phyloP scores from a whole-genome alignment of 1,140 invertebrate genomes.

The Trichonephila inaurata region DNA sequence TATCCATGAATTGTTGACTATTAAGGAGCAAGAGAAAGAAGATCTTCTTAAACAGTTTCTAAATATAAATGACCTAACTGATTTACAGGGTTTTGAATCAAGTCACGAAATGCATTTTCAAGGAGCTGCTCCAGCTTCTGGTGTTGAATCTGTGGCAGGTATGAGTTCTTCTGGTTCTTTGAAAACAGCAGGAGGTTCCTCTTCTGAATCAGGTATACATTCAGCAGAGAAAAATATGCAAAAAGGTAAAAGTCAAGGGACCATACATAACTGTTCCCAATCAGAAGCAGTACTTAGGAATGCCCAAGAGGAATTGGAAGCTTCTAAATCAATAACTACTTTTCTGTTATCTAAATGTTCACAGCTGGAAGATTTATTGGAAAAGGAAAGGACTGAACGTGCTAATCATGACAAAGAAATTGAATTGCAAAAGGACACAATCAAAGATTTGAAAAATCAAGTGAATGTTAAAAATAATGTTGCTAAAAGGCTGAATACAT shows the following conservation, averaged over 20 bases:
- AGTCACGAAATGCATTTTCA: conserved; percentile 26
- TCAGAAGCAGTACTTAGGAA: neutral
- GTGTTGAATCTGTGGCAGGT: neutral
- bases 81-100: neutral
- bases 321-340: conserved; percentile 13
- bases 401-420: neutral
- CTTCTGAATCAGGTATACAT: neutral
- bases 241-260: neutral
- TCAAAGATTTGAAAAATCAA: conserved; percentile 51
- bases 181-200: neutral
- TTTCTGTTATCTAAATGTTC: conserved; percentile 49
- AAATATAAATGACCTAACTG: neutral
- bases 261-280: neutral
- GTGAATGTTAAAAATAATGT: conserved; percentile 40
- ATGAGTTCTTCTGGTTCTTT: neutral
- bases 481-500: neutral
- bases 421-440: neutral
- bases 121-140: conserved; percentile 17
- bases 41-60: conserved; percentile 53
- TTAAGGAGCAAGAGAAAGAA: conserved; percentile 56
- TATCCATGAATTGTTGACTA: conserved; percentile 61
- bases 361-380: conserved; percentile 12
- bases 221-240: neutral
- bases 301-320: neutral
- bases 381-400: neutral